Evolutionary conservation across 1,140 invertebrate genomes (phyloP).

Genomic region (Cherax quadricarinatus): DNA sequence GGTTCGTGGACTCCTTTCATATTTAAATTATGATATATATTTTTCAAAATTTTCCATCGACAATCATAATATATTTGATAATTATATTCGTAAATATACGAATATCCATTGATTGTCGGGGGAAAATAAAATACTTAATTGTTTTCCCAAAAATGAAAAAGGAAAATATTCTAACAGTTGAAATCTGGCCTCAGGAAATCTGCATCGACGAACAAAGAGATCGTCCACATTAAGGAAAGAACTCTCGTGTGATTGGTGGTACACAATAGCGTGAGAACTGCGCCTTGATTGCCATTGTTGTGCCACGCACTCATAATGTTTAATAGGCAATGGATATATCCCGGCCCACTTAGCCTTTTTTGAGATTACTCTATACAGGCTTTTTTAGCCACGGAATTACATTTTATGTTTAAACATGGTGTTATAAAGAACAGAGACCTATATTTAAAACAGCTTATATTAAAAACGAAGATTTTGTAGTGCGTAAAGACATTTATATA

Average conservation of each 20-base stretch:
- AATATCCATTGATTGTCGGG: too few species aligned
- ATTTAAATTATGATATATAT: too few species aligned
- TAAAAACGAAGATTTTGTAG: too few species aligned
- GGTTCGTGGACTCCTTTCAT: too few species aligned
- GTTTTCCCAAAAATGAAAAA: not conserved
- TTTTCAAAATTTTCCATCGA: too few species aligned
- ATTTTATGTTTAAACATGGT: too few species aligned
- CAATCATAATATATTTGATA: too few species aligned
- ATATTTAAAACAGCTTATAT: too few species aligned
- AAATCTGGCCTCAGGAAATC: conserved; percentile 18
- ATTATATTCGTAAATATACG: too few species aligned
- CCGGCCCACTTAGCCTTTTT: not conserved
- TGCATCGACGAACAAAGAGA: conserved; percentile 41
- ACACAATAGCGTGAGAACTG: conserved; percentile 45
- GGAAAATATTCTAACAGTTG: conserved; percentile 1
- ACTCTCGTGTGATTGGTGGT: conserved; percentile 31
- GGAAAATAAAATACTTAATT: too few species aligned
- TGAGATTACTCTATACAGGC: conserved; percentile 1
- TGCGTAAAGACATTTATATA: too few species aligned
- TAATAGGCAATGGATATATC: conserved; percentile 34
- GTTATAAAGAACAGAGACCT: too few species aligned
- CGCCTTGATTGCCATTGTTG: conserved; percentile 45
- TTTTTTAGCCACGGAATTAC: not conserved
- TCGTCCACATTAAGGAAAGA: conserved; percentile 7
- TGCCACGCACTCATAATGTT: conserved; percentile 26